Conservation (phyloP, 2,888 invertebrate species). For the Aquatica leii region DNA sequence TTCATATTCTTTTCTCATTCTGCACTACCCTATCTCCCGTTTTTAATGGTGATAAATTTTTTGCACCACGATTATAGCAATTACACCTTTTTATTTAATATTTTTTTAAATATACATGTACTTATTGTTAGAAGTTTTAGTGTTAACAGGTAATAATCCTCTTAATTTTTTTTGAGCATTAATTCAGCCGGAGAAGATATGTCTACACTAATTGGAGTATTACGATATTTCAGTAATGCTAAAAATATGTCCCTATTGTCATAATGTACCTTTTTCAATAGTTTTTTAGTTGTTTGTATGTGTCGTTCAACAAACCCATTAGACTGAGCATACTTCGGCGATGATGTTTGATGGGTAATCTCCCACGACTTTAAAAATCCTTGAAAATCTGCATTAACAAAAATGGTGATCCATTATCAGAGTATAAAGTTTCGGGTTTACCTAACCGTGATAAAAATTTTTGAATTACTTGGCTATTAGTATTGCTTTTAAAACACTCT, state of each 20-base stretch:
- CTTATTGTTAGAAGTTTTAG: not conserved
- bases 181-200: not conserved
- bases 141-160: not conserved
- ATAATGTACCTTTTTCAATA: not conserved
- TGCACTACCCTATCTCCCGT: too few relatives aligned
- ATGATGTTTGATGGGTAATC: not conserved
- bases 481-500: not conserved
- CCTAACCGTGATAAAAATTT: not conserved
- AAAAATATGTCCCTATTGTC: not conserved
- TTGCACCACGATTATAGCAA: too few relatives aligned
- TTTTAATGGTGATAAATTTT: too few relatives aligned
- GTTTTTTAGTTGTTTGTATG: not conserved
- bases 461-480: not conserved
- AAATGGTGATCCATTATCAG: conserved; percentile 2
- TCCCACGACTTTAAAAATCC: not conserved
- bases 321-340: conserved; percentile 3
- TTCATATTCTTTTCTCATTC: too few relatives aligned
- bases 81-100: not conserved
- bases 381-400: not conserved
- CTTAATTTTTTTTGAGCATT: not conserved
- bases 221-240: not conserved
- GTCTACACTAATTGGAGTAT: not conserved
- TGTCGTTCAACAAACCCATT: conserved; percentile 11
- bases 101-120: not conserved
- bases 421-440: not conserved